A percentile compares a stretch with the other conserved stretches of the same genome.
phyloP scores from a whole-genome alignment of 1,140 invertebrate species.

The Medauroidea extradentata region DNA sequence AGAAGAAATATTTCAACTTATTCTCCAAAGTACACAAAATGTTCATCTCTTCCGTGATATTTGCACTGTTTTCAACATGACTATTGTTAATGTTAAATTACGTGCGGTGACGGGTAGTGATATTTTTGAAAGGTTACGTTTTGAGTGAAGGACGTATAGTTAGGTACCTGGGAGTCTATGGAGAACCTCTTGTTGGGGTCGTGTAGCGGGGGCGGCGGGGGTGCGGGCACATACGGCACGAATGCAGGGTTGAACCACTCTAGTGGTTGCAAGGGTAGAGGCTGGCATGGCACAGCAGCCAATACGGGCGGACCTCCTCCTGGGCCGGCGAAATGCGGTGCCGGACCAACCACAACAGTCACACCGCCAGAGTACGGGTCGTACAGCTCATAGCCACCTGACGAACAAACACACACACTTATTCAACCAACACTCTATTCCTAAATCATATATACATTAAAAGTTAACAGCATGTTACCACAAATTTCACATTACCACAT shows the following conservation, averaged over 20 bases:
- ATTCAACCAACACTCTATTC: too few species aligned
- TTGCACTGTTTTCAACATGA: too few species aligned
- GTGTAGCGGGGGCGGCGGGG: constrained; percentile 14
- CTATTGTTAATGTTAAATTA: too few species aligned
- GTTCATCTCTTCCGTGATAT: too few species aligned
- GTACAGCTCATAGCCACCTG: constrained; percentile 15
- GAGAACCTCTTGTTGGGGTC: constrained; percentile 28
- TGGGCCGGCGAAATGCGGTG: constrained; percentile 5
- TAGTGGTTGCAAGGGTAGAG: constrained; percentile 46
- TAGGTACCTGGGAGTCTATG: constrained; percentile 35
- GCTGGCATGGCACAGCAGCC: constrained; percentile 43
- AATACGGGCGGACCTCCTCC: constrained; percentile 32
- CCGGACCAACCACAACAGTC: constrained; percentile 13
- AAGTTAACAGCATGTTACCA: too few species aligned
- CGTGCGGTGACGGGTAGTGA: too few species aligned
- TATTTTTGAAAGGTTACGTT: too few species aligned
- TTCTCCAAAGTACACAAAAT: too few species aligned
- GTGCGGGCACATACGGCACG: constrained; percentile 6
- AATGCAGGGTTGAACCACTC: constrained; percentile 48
- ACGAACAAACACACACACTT: neutral
- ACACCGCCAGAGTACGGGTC: constrained; percentile 16
- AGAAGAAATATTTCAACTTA: too few species aligned
- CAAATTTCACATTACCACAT: too few species aligned
- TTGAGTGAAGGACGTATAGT: too few species aligned
- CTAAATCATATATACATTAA: too few species aligned